Base-by-base conservation (phyloP, 2,113 vertebrate species). In the Indicator indicator region DNA sequence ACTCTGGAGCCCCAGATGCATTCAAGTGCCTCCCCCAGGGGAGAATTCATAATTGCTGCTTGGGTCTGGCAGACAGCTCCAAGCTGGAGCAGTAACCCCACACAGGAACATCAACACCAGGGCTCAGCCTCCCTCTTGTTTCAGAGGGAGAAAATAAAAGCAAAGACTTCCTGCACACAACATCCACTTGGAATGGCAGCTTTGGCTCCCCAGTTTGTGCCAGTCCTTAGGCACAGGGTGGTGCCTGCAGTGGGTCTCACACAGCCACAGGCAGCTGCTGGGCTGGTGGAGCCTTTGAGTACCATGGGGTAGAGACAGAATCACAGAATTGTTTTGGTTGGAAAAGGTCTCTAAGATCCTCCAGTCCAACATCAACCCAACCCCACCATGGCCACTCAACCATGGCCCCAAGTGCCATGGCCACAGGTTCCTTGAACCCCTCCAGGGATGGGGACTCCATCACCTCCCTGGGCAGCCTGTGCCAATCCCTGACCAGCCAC, bases 31-130 rank as follows among this genome's bases (percentile, higher is more conserved):
- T 77, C 42, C 14, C 73, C 86, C 83, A 60, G n/a, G n/a, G 0
- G 52, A 60, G 19, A 64, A 23, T 2, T 46, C 27, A 18, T 24
- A 62, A 4, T 11, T n/a, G 9, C 80, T 14, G 1, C 24, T 38
- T 1, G 19, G 28, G 36, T 38, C 16, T 17, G 46, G 40, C 60
- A 33, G n/a, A 69, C 1, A 7, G 52, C 4, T 15, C 40, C 3
- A 9, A 2, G 1, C 6, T 1, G 48, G 68, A 21, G 46, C 60
- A 42, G 67, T 3, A 23, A 38, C n/a, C 77, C 50, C 32, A 0
- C 0, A 5, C 54, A 65, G 36, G 27, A 54, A 6, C 38, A 9
- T 11, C 5, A n/a, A 9, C 11, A 1, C 3, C 1, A 9, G 8
- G 16, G 6, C 30, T 23, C 27, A 17, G 20, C 9, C 62, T 46